These are phyloP conservation scores for Yponomeuta plumbellus DNA, from an alignment of 2,888 invertebrate species.

Conservation along the genomic window DNA sequence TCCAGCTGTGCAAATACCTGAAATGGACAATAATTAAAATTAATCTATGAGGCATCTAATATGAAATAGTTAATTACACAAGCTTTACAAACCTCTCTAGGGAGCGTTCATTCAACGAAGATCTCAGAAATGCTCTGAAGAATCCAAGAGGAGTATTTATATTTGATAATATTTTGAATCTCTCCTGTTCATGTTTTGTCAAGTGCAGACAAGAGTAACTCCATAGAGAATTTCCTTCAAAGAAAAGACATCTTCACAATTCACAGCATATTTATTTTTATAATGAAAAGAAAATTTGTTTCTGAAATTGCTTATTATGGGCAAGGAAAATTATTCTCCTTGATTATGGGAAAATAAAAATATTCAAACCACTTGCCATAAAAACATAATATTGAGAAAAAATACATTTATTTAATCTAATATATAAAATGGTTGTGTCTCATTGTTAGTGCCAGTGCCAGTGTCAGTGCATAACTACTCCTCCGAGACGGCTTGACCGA, in stretches of 20 bases:
- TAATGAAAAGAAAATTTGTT: too few relatives aligned
- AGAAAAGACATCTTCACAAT: slow-evolving; percentile 13
- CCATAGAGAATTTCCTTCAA: slow-evolving; percentile 81
- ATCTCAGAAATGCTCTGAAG: slow-evolving; percentile 92
- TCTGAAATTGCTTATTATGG: too few relatives aligned
- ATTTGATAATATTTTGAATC: slow-evolving; percentile 81
- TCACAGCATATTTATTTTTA: too few relatives aligned
- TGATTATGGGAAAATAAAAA: too few relatives aligned
- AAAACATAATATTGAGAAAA: too few relatives aligned
- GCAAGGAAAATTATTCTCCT: too few relatives aligned
- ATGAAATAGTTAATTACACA: neutral
- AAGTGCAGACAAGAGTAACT: slow-evolving; percentile 86
- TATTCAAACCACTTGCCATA: too few relatives aligned
- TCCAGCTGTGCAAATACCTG: slow-evolving; percentile 84
- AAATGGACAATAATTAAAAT: slow-evolving; percentile 23
- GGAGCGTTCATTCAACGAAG: slow-evolving; percentile 93
- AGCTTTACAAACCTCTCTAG: slow-evolving; percentile 77
- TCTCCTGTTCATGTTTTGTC: slow-evolving; percentile 91
- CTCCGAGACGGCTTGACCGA: too few relatives aligned
- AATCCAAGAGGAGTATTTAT: slow-evolving; percentile 81
- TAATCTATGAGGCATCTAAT: slow-evolving; percentile 1
- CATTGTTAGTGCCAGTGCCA: too few relatives aligned
- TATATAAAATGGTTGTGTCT: neutral
- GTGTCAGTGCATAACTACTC: too few relatives aligned
- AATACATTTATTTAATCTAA: too few relatives aligned